Evolutionary conservation across 2,797 vertebrate species (phyloP).

Genomic region (Xenentodon cancila): DNA sequence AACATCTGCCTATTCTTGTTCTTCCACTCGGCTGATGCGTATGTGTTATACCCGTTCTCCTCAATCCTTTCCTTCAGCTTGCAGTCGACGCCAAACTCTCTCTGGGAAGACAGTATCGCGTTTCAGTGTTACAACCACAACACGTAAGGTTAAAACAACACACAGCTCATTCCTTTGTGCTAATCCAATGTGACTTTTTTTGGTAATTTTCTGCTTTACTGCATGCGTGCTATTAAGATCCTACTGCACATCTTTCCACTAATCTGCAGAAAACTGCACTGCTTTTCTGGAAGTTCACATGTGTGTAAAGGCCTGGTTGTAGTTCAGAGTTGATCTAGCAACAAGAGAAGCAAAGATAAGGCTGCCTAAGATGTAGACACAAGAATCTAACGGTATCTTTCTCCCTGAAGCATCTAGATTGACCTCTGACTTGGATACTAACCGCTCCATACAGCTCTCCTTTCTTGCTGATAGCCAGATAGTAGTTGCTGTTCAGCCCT

Average conservation of each 20-base stretch:
- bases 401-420: conserved; percentile 47
- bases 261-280: conserved; percentile 16
- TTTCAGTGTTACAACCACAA: conserved; percentile 40
- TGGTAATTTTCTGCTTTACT: not conserved
- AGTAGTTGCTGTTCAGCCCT: conserved; percentile 94
- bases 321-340: conserved; percentile 36
- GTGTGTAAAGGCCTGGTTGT: conserved; percentile 26
- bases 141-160: conserved; percentile 34
- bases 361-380: conserved; percentile 34
- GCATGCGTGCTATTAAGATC: no score
- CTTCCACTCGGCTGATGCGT: conserved; percentile 92
- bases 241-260: no score
- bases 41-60: conserved; percentile 98
- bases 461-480: conserved; percentile 95
- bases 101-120: conserved; percentile 73
- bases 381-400: conserved; percentile 59
- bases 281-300: conserved; percentile 19
- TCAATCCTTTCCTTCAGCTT: conserved; percentile 96
- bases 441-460: conserved; percentile 96
- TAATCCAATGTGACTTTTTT: conserved; percentile 19
- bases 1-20: conserved; percentile 96
- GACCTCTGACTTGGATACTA: conserved; percentile 83
- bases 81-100: conserved; percentile 92
- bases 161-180: conserved; percentile 18
- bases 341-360: conserved; percentile 54